These are phyloP conservation scores for Stichodactyla mertensii DNA, from an alignment of 64 coral and sea anemone genomes.

Conservation along the genomic window DNA sequence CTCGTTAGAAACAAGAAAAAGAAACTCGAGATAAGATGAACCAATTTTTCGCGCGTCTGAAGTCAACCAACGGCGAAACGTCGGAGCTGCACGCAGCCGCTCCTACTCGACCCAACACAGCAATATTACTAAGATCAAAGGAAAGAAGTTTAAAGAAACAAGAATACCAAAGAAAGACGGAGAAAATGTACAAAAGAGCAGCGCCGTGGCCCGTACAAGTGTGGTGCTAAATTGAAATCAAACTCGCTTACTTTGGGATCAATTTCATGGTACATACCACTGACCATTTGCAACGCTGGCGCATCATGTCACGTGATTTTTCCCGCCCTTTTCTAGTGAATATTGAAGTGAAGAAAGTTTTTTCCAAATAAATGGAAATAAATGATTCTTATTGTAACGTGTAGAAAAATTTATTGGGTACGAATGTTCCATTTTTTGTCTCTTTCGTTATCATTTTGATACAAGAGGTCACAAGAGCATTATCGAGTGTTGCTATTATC, in stretches of 20 bases:
- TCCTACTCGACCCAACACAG: neutral
- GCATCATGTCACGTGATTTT: neutral
- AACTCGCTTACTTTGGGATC: neutral
- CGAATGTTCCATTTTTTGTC: slow-evolving; percentile 17
- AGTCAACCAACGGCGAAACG: slow-evolving; percentile 22
- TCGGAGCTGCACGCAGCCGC: neutral
- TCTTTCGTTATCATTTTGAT: neutral
- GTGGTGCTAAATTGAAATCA: slow-evolving; percentile 21
- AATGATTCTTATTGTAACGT: slow-evolving; percentile 11
- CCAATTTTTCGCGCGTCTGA: slow-evolving; percentile 42
- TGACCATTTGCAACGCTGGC: neutral
- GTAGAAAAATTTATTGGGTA: neutral
- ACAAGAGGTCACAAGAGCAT: no score
- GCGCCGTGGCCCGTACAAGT: slow-evolving; percentile 54
- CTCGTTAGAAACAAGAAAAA: slow-evolving; percentile 20
- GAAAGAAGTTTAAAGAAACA: neutral
- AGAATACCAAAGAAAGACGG: neutral
- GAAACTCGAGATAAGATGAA: slow-evolving; percentile 56
- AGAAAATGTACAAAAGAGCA: slow-evolving; percentile 33
- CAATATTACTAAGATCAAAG: neutral
- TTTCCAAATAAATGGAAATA: neutral
- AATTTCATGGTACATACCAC: neutral
- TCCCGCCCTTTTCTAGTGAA: neutral
- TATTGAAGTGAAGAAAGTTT: neutral
- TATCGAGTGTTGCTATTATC: neutral